Evolutionary conservation across 2,113 vertebrate genomes (phyloP).

Genomic region (Macquaria australasica): DNA sequence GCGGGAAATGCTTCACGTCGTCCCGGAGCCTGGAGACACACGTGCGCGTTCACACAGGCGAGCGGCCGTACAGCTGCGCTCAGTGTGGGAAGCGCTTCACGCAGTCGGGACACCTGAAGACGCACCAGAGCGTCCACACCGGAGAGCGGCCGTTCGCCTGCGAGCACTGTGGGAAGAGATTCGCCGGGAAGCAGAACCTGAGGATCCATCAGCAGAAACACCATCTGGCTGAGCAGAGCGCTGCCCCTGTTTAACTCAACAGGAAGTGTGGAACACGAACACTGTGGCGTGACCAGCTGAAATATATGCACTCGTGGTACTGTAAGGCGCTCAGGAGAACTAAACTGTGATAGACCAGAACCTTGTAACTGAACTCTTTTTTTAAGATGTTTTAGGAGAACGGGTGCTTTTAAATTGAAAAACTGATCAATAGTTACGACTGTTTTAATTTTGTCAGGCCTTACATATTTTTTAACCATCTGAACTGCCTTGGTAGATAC

Average conservation of each 20-base stretch:
- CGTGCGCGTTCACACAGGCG: conserved; percentile 81
- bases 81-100: conserved; percentile 85
- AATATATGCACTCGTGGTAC: not conserved
- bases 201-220: conserved; percentile 83
- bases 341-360: conserved; percentile 7
- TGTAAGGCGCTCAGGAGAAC: not conserved
- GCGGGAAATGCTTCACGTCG: conserved; percentile 81
- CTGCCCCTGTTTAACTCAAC: not conserved
- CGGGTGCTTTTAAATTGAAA: not conserved
- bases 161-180: conserved; percentile 80
- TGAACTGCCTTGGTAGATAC: not conserved
- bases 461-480: not conserved
- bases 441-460: not conserved
- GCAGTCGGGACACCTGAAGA: conserved; percentile 83
- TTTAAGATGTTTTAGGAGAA: not conserved
- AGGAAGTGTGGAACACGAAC: not conserved
- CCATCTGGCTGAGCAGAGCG: conserved; percentile 44
- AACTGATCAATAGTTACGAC: not conserved
- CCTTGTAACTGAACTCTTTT: not conserved
- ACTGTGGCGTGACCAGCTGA: not conserved
- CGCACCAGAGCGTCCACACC: conserved; percentile 85
- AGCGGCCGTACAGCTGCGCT: conserved; percentile 81
- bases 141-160: conserved; percentile 83
- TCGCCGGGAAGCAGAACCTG: conserved; percentile 85
- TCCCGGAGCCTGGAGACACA: conserved; percentile 81